A percentile compares a stretch with the other conserved stretches of the same genome.
phyloP scores from a whole-genome alignment of 2,113 vertebrate genomes.

The Eira barbara region DNA sequence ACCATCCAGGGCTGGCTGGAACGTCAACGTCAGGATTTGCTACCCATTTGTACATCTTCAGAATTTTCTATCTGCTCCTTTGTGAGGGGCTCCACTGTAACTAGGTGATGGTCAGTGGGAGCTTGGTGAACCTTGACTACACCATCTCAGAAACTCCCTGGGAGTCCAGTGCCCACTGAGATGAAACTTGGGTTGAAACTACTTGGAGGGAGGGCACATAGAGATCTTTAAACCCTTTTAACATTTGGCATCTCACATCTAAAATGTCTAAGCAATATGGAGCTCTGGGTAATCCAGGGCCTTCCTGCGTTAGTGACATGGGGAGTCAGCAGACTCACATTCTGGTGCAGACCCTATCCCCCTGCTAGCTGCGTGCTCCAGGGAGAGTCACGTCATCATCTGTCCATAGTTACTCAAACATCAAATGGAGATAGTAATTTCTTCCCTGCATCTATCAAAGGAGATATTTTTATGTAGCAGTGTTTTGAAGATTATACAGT shows the following conservation, averaged over 20 bases:
- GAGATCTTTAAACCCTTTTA: not conserved
- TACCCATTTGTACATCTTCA: not conserved
- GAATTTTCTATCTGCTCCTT: not conserved
- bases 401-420: not conserved
- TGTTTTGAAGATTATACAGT: not conserved
- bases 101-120: not conserved
- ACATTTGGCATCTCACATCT: not conserved
- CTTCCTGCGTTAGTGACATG: not conserved
- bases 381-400: not conserved
- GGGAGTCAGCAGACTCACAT: not conserved
- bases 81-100: not conserved
- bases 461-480: not conserved
- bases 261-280: not conserved
- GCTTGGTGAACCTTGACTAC: not conserved
- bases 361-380: not conserved
- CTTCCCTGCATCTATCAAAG: not conserved
- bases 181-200: not conserved
- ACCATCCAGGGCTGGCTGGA: not conserved
- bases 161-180: not conserved
- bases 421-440: not conserved
- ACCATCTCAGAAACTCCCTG: not conserved
- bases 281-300: not conserved
- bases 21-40: not conserved
- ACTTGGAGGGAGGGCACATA: not conserved
- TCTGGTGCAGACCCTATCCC: no score